Base-by-base conservation (phyloP, 2,113 vertebrate genomes). In the Podocnemis expansa region DNA sequence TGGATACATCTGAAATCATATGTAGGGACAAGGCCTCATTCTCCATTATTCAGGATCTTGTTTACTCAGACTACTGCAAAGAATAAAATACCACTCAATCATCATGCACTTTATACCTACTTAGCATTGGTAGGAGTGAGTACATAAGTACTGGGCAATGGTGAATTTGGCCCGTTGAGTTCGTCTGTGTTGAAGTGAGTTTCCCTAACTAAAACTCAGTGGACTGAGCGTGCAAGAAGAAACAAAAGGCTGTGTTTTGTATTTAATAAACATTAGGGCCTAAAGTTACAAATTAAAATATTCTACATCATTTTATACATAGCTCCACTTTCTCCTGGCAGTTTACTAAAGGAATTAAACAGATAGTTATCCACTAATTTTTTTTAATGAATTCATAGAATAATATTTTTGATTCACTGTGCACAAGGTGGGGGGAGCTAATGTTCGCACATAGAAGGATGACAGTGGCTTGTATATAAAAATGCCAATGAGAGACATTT, bases 21-120 rank as follows among this genome's bases (percentile, higher is more conserved):
- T 49, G n/a, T 47, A 51, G 29, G 67, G 10, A 0, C 0, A 0
- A 5, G 22, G 11, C 21, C 41, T 21, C 6, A 9, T 80, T 16
- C 34, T 87, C 8, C 0, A 25, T 80, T 45, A 25, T 82, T 45
- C 45, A 89, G 10, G 75, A 9, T 31, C 27, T 52, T 45, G 27
- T 29, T 54, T 16, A 70, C 73, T 91, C 38, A 63, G 55, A 85
- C 52, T 0, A 1, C 47, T 73, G 58, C 51, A 45, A 24, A 93
- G 4, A 43, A n/a, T 10, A 24, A 29, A 43, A 90, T 8, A 10
- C 12, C 27, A 38, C 47, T 84, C 47, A 51, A 19, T 73, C 82
- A 5, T 25, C 55, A 43, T 49, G 54, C 17, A 12, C 34, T 87
- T 91, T 78, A 38, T 25, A 41, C 27, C 31, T 55, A 67, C 63